Conservation (phyloP, 1,140 invertebrate species). For the Helicoverpa armigera region DNA sequence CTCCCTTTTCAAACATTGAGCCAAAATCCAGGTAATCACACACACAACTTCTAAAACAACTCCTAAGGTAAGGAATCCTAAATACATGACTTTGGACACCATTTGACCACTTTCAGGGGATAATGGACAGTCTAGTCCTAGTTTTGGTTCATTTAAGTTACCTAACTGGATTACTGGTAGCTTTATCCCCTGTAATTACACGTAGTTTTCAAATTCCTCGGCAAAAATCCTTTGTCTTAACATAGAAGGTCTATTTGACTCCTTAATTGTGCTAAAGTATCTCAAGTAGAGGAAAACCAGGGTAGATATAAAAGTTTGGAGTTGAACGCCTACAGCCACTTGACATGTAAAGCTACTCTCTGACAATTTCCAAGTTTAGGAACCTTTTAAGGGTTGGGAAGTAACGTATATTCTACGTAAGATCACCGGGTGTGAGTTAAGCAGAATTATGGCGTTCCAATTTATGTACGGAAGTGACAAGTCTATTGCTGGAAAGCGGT, state of each 20-base stretch:
- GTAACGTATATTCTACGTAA: no score
- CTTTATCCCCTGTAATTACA: conserved; percentile 13
- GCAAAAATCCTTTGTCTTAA: not conserved
- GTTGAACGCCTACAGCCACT: no score
- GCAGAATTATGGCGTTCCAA: no score
- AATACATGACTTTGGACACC: conserved; percentile 39
- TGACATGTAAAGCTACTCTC: no score
- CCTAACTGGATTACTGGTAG: conserved; percentile 17
- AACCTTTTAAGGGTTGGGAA: no score
- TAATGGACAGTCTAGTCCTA: conserved; percentile 47
- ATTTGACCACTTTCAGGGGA: conserved; percentile 49
- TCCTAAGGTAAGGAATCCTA: conserved; percentile 35
- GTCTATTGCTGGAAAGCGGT: no score
- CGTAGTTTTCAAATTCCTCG: conserved; percentile 10
- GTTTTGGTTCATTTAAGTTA: conserved; percentile 51
- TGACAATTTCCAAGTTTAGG: no score
- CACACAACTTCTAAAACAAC: conserved; percentile 22
- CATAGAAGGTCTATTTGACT: not conserved
- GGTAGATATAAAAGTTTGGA: no score
- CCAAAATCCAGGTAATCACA: conserved; percentile 7
- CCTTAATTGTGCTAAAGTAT: not conserved
- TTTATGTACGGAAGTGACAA: no score
- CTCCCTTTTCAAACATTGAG: not conserved
- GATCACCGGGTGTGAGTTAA: no score
- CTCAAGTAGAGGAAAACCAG: no score